These are phyloP conservation scores for Agrilus biguttatus DNA, from an alignment of 2,888 invertebrate genomes.

Conservation along the genomic window DNA sequence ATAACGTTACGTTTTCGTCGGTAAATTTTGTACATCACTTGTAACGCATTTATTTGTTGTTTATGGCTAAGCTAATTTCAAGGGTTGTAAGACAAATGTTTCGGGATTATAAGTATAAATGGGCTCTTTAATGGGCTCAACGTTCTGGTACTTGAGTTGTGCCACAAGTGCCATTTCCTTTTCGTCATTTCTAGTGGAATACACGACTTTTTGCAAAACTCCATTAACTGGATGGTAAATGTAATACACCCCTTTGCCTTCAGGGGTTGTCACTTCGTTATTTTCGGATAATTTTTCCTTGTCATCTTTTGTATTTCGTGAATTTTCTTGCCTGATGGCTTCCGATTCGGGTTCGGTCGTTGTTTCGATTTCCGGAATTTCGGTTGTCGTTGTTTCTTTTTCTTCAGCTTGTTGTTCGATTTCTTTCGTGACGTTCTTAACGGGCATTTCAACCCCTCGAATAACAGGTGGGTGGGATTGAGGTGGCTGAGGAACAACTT, in stretches of 20 bases:
- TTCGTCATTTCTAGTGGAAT: constrained; percentile 37
- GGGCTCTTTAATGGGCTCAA: constrained; percentile 46
- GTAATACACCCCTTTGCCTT: constrained; percentile 42
- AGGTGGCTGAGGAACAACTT: too few species aligned
- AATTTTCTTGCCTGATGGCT: constrained; percentile 4
- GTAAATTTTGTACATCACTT: too few species aligned
- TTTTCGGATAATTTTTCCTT: constrained; percentile 13
- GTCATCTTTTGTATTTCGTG: constrained; percentile 3
- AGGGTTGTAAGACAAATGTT: constrained; percentile 16
- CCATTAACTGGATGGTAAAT: constrained; percentile 44
- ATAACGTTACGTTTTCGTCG: too few species aligned
- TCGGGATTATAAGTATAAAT: constrained; percentile 38
- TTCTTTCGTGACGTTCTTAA: too few species aligned
- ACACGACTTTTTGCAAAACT: constrained; percentile 46
- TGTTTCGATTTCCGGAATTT: constrained; percentile 5
- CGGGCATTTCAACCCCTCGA: too few species aligned
- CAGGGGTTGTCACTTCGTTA: constrained; percentile 9
- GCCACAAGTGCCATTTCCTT: constrained; percentile 50
- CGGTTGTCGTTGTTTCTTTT: constrained; percentile 5
- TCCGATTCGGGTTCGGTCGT: constrained; percentile 11
- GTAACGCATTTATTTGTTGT: too few species aligned
- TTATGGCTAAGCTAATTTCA: constrained; percentile 1
- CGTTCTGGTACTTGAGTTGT: constrained; percentile 45
- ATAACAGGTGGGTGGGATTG: too few species aligned
- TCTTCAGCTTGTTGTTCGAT: background rate